Conservation (phyloP, 2,888 invertebrate species). For the Acleris cristana region DNA sequence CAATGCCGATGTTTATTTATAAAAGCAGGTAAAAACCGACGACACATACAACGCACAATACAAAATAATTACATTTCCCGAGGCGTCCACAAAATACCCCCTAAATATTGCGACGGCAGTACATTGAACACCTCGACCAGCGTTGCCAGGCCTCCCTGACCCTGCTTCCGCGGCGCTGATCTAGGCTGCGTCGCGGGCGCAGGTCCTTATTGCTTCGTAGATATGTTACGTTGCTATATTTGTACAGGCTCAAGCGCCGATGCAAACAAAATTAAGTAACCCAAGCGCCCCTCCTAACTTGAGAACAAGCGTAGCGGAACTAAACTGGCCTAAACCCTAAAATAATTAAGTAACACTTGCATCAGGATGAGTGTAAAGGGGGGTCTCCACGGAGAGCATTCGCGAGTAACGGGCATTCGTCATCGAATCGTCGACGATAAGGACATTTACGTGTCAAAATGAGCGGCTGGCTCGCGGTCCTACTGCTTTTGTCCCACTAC, state of each 20-base stretch:
- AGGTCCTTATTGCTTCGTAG: constrained; percentile 38
- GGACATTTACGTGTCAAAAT: too few species aligned
- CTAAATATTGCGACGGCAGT: not conserved
- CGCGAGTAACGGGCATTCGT: not conserved
- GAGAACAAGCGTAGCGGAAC: not conserved
- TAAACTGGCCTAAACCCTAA: not conserved
- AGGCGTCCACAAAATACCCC: constrained; percentile 2
- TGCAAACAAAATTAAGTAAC: constrained; percentile 9
- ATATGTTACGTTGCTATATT: constrained; percentile 38
- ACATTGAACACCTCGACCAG: not conserved
- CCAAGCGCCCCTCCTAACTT: not conserved
- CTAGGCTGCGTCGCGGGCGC: constrained; percentile 12
- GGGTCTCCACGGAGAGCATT: not conserved
- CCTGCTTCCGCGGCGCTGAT: not conserved
- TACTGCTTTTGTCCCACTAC: too few species aligned
- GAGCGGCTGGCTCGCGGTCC: too few species aligned
- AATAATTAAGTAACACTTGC: constrained; percentile 2
- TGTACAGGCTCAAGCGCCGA: constrained; percentile 4
- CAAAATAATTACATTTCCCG: constrained; percentile 57
- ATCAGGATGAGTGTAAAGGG: not conserved
- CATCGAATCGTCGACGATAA: too few species aligned
- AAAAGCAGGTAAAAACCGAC: constrained; percentile 80
- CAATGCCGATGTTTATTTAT: constrained; percentile 80
- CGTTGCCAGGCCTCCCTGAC: not conserved
- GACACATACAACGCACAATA: constrained; percentile 73